Evolutionary conservation across 2,888 invertebrate species (phyloP), one percentile per base, ranked within the genome.

Genomic region (Synergus japonicus): DNA sequence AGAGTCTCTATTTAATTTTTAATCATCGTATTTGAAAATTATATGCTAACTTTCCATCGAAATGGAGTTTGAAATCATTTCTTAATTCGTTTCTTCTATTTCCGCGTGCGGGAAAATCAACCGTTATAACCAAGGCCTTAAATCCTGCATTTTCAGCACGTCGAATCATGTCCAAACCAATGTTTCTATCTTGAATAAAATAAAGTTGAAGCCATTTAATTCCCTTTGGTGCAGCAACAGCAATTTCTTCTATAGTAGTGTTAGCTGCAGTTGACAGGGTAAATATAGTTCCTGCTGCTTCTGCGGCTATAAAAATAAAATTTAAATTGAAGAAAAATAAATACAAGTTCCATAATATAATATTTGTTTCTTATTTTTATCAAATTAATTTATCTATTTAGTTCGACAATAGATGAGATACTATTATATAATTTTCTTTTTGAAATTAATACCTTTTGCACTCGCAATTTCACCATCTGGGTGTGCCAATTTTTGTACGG

Each of bases 171-270:
- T 94, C 93, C 87, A 93, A 93, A 0, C 97, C 97, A 1, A 97
- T 93, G 54, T 95, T 93, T 83, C 96, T 95, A 91, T 98, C 96
- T 82, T 94, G 96, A 91, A 97, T 98, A 85, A 98, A 96, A 90
- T 98, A 98, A 0, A 98, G 94, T 92, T 99, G 98, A 91, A 98
- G 97, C 97, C 98, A 98, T 90, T 97, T 97, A 18, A 95, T 93
- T 0, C 95, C 95, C 15, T 94, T 91, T 0, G 97, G 97, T 1
- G 97, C 96, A 0, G 95, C 96, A 81, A 93, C 90, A 0, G 97
- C 96, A 1, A 98, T 95, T 90, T 98, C 97, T 92, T 98, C 98
- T 77, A 98, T 95, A 64, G 97, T 97, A 85, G 95, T 95, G 0
- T 97, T 98, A 0, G 98, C 94, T 81, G 98, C 94, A 0, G 98